Base-by-base conservation (phyloP, 2,888 invertebrate species). In the Candidula unifasciata region DNA sequence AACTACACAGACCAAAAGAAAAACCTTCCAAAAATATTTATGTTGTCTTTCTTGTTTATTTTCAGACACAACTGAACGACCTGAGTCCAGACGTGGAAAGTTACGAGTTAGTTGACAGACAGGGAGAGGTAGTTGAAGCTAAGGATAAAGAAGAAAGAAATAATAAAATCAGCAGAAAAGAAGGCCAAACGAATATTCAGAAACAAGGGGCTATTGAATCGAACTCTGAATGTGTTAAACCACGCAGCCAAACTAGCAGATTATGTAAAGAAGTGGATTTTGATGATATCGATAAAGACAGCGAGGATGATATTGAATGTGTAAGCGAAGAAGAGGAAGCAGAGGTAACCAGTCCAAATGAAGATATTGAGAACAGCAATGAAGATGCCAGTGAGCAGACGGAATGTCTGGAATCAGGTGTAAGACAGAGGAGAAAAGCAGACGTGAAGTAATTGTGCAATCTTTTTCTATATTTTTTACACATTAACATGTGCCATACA, bases 61-160 rank as follows among this genome's bases (percentile, higher is more conserved):
- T 44, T n/a, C 80, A 80, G 80, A 30, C 52, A 18, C 27, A 68
- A 66, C 76, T 3, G n/a, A 54, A 35, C 30, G 90, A 89, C 60
- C 89, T 90, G 10, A 90, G 88, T 84, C 89, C 89, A 24, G 90
- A 89, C 77, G 88, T 89, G 18, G 90, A 90, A 44, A 89, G 89
- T 80, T 90, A 89, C 80, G 91, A 91, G 74, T 88, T 90, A 10
- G 86, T 90, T n/a, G 37, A 35, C 5, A 27, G 74, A 27, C 30
- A 54, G 30, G 74, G 30, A 74, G 80, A 52, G 52, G 33, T 44
- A 5, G 27, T 52, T 27, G 66, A 52, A 13, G 54, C 44, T 21
- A 87, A 87, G 57, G 85, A 86, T 71, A 85, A 57, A 80, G 68
- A 84, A 30, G 57, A 16, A 16, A 27, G 13, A 13, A 3, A n/a